phyloP scores from a whole-genome alignment of 1,140 invertebrate species.

The Saccostrea cuccullata region DNA sequence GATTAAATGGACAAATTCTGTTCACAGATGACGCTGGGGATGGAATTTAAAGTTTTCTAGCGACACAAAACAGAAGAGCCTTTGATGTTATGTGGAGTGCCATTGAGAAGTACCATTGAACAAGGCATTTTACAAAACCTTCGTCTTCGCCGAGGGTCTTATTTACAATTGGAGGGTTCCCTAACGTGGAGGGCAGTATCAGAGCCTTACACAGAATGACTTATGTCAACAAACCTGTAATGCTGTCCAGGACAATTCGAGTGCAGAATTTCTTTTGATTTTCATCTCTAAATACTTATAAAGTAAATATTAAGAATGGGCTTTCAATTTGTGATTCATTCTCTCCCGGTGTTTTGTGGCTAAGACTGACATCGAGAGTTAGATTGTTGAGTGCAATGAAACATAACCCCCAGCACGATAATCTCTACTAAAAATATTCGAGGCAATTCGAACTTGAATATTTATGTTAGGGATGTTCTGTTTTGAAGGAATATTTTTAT shows the following conservation, averaged over 20 bases:
- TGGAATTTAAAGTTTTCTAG: neutral
- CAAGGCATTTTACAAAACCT: constrained; percentile 20
- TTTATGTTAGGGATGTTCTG: neutral
- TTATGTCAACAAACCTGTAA: constrained; percentile 12
- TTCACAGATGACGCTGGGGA: neutral
- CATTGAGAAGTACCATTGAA: constrained; percentile 27
- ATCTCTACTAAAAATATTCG: constrained; percentile 1
- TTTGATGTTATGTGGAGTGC: constrained; percentile 17
- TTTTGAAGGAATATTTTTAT: too few relatives aligned
- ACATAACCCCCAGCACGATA: neutral
- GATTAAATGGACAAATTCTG: neutral
- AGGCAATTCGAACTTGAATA: neutral
- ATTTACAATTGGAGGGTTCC: constrained; percentile 15
- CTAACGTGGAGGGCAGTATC: neutral
- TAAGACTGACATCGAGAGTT: neutral
- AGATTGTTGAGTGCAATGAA: neutral
- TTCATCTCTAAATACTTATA: constrained; percentile 30
- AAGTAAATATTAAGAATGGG: constrained; percentile 17
- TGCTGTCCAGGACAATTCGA: neutral
- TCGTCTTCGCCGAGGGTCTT: neutral
- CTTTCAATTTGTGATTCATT: constrained; percentile 18
- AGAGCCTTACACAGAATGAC: neutral
- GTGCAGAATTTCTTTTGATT: constrained; percentile 35
- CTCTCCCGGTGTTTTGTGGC: neutral
- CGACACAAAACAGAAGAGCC: neutral